These are phyloP conservation scores for Cotesia typhae DNA, from an alignment of 1,140 invertebrate genomes.

Conservation along the genomic window DNA sequence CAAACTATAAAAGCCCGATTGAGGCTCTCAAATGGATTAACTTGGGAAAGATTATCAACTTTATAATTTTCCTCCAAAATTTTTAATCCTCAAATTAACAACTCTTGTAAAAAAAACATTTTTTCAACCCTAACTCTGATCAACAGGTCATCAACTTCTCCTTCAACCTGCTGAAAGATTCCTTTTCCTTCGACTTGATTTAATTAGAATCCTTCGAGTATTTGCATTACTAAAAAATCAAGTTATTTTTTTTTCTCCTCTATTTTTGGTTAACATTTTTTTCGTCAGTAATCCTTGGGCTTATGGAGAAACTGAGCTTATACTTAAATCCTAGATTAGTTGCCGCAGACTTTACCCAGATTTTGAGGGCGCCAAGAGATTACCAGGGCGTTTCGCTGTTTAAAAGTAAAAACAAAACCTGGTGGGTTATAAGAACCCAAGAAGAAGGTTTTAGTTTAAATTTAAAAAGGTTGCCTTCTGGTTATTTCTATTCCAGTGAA, in stretches of 20 bases:
- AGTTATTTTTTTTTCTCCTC: background rate
- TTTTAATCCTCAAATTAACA: too few relatives aligned
- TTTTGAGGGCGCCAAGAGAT: constrained; percentile 38
- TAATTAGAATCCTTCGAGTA: background rate
- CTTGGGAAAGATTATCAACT: too few relatives aligned
- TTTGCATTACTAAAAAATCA: background rate
- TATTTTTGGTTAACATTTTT: constrained; percentile 19
- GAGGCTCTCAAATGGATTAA: too few relatives aligned
- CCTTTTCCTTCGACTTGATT: background rate
- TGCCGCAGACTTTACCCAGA: constrained; percentile 37
- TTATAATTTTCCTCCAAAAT: too few relatives aligned
- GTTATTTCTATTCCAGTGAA: background rate
- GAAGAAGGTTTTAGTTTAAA: background rate
- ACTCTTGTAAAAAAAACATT: too few relatives aligned
- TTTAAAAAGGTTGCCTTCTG: too few relatives aligned
- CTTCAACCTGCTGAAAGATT: background rate
- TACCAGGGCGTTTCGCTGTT: constrained; percentile 34
- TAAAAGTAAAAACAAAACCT: constrained; percentile 35
- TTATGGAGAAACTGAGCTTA: constrained; percentile 39
- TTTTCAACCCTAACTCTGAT: too few relatives aligned
- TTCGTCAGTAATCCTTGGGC: constrained; percentile 35
- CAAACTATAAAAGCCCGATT: too few relatives aligned
- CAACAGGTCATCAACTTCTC: too few relatives aligned
- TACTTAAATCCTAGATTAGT: constrained; percentile 39
- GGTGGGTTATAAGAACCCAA: background rate